Percentiles rank a stretch among this genome's conserved stretches.
Evolutionary conservation across 1,140 invertebrate species (phyloP).

Genomic region (Psilanteris sp.): DNA sequence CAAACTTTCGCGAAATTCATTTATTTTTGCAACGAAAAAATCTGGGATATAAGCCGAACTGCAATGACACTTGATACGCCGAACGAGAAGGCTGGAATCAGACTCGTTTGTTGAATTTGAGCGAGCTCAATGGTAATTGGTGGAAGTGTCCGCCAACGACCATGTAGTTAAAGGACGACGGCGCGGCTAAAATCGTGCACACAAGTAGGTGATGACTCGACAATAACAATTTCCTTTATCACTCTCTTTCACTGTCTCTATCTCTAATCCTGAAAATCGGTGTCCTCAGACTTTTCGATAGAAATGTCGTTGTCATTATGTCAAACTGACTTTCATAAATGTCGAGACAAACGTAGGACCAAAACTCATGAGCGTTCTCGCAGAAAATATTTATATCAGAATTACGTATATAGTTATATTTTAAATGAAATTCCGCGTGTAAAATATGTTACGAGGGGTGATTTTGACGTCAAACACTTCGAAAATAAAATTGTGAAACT

Average conservation of each 20-base stretch:
- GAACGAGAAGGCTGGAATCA: constrained; percentile 76
- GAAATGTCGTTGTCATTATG: constrained; percentile 52
- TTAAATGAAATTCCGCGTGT: no score
- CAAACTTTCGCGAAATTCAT: constrained; percentile 94
- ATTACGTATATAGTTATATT: no score
- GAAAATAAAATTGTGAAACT: no score
- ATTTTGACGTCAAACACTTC: no score
- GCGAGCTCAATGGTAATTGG: constrained; percentile 78
- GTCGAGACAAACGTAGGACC: constrained; percentile 18
- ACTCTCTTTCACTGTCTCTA: constrained; percentile 16
- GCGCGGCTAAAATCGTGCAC: constrained; percentile 62
- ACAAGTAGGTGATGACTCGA: constrained; percentile 68
- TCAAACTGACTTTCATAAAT: constrained; percentile 13
- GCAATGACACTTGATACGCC: constrained; percentile 77
- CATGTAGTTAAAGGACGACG: constrained; percentile 43
- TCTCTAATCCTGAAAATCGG: constrained; percentile 30
- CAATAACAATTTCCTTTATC: constrained; percentile 64
- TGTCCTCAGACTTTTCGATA: constrained; percentile 42
- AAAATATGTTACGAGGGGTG: no score
- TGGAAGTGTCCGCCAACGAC: constrained; percentile 67
- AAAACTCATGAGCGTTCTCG: no score
- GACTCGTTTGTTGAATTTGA: constrained; percentile 75
- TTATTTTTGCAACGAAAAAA: constrained; percentile 95
- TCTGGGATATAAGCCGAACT: constrained; percentile 86
- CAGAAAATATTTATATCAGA: no score